Evolutionary conservation across 2,888 invertebrate genomes (phyloP), one percentile per base, ranked within the genome.

Genomic region (Caenorhabditis zanzibari): DNA sequence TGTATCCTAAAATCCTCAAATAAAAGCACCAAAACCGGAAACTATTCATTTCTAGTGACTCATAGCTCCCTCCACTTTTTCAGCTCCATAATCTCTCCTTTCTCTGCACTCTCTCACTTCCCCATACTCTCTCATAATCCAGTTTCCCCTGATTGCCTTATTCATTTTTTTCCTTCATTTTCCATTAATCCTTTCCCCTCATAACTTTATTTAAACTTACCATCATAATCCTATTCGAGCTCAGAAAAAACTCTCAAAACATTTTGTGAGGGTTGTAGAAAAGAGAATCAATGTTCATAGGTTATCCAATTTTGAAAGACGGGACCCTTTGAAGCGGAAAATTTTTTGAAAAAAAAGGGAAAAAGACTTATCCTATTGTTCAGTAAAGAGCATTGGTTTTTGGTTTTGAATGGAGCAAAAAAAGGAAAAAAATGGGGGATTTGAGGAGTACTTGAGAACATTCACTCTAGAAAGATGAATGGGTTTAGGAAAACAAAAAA

Each of bases 401-500:
- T 35, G 58, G 32, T 59, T 59, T 54, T 54, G 58, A 59, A 59
- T 6, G 12, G 10, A 12, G 12, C 7, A 6, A 28, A 59, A 59
- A 16, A n/a, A 35, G 35, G 19, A 19, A 19, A 47, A 47, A 58
- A 58, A 58, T n/a, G 32, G n/a, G 28, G 54, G 7, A 54, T 24
- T 24, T 54, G 16, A 47, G 47, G 6, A 47, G 7, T 47, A 19
- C 47, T 47, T 5, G 19, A 47, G 47, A 47, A 47, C 47, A 47
- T 47, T 47, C 47, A 47, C 47, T 47, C 47, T 19, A 47, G 44
- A 24, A 47, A n/a, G 47, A 47, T 47, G 47, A 47, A 47, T 47
- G 47, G 47, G 14, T 24, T 19, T 16, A 3, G 16, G 28, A 56
- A 12, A 14, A 47, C 47, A n/a, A 19, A 19, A 19, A 19, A 19